Percentiles rank a stretch among this genome's conserved stretches.
These are phyloP conservation scores for Caenorhabditis latens DNA, from an alignment of 1,140 invertebrate genomes.

Conservation along the genomic window DNA sequence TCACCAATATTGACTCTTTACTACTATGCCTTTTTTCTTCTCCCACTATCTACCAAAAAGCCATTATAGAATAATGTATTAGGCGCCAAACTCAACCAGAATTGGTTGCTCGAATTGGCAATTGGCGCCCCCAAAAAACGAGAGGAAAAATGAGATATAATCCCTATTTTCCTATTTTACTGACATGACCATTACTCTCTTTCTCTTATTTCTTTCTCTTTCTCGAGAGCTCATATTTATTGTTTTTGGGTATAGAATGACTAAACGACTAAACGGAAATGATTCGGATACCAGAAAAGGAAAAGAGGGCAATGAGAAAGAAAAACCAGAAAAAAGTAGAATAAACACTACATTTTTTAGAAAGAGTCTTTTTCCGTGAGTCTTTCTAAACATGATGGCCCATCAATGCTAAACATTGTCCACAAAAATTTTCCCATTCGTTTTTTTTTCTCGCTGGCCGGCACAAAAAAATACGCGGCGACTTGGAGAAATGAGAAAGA, in stretches of 20 bases:
- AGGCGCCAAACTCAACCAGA: background rate
- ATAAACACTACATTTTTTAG: constrained; percentile 34
- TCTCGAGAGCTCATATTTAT: constrained; percentile 13
- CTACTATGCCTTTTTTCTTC: constrained; percentile 17
- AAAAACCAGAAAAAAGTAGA: background rate
- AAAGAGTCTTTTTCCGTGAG: background rate
- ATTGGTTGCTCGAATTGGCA: background rate
- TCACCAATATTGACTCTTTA: constrained; percentile 55
- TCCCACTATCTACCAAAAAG: constrained; percentile 43
- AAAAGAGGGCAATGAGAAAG: background rate
- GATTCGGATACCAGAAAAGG: background rate
- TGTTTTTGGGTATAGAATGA: constrained; percentile 15
- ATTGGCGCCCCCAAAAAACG: background rate
- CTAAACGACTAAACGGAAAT: constrained; percentile 4
- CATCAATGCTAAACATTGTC: background rate
- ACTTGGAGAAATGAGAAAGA: background rate
- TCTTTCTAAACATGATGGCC: constrained; percentile 31
- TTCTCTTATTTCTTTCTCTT: background rate
- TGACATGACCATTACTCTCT: background rate
- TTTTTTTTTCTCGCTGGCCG: background rate
- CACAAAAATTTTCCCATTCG: background rate
- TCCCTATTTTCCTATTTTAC: constrained; percentile 24
- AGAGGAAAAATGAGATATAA: constrained; percentile 10
- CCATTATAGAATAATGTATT: constrained; percentile 51
- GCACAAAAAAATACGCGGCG: background rate